Evolutionary conservation across 1,140 invertebrate species (phyloP), one percentile per base, ranked within the genome.

Genomic region (Stegodyphus mimosarum): DNA sequence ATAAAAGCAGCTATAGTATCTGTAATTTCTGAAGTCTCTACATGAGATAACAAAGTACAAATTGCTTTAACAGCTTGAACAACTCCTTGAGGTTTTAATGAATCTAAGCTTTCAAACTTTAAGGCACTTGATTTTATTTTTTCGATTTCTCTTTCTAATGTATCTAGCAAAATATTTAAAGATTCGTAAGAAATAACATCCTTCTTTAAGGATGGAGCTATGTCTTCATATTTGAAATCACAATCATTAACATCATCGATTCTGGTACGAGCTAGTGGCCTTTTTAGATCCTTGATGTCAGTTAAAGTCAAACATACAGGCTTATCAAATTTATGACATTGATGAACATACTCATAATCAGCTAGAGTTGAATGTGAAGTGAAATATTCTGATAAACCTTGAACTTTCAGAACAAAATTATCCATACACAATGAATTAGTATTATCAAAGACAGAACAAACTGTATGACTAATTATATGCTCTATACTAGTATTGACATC

Each of bases 321-420:
- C 90, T 95, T 93, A 90, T 98, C 97, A 88, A 98, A 91, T 90
- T 98, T 97, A 64, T 98, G 95, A 91, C 97, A 98, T 87, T 96
- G 94, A 89, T 98, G 96, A 81, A 98, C 94, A 91, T 98, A 98
- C 89, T 97, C 96, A 91, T 98, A 97, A 89, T 98, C 95, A 73
- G 94, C 94, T 48, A 99, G 92, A 51, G 90, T 92, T 11, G 93
- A 93, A 92, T 93, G 64, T 91, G 92, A 73, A 83, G 88, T 87
- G 67, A 97, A 91, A 91, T 96, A 97, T 90, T 97, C 96, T 78
- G 94, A 94, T 66, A 94, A 91, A 17, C 95, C 95, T 92, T 94
- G 94, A 75, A 97, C 95, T 93, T 96, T 90, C 7, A 90, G 86
- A 15, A 90, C 75, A 88, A 88, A 91, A 80, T 89, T 86, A 73